Evolutionary conservation across 2,113 vertebrate species (phyloP).

Genomic region (Picathartes gymnocephalus): DNA sequence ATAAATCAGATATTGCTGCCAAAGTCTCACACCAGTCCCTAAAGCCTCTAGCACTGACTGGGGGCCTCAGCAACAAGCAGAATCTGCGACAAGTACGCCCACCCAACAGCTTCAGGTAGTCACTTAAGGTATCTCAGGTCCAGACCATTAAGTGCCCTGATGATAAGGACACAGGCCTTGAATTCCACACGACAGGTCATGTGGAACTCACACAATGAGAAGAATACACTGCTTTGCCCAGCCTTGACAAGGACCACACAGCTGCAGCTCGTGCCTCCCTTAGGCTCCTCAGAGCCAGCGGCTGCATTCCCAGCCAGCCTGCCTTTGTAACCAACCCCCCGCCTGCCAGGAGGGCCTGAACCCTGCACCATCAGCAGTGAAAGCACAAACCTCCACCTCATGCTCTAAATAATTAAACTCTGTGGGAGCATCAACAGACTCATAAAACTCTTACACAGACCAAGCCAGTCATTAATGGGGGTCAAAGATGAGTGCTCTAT

Average conservation of each 20-base stretch:
- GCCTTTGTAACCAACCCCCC: neutral
- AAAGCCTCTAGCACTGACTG: neutral
- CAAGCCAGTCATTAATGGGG: conserved; percentile 50
- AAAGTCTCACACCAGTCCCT: neutral
- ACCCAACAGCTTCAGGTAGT: neutral
- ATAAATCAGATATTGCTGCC: neutral
- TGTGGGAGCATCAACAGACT: conserved; percentile 52
- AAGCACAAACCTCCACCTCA: conserved; percentile 30
- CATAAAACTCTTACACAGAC: conserved; percentile 48
- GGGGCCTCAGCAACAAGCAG: neutral
- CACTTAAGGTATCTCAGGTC: neutral
- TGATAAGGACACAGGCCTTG: neutral
- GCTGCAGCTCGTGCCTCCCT: neutral
- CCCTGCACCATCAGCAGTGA: neutral
- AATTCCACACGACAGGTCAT: neutral
- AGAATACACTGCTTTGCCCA: neutral
- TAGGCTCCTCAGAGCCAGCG: neutral
- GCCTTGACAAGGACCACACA: neutral
- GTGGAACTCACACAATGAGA: neutral
- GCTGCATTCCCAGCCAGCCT: neutral
- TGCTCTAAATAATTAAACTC: conserved; percentile 59
- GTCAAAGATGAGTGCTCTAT: conserved; percentile 40
- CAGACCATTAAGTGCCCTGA: neutral
- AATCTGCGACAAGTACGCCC: neutral
- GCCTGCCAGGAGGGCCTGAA: neutral